A percentile compares a stretch with the other conserved stretches of the same genome.
Conservation (phyloP, 2,888 invertebrate genomes). For the Lasioglossum marginatum region DNA sequence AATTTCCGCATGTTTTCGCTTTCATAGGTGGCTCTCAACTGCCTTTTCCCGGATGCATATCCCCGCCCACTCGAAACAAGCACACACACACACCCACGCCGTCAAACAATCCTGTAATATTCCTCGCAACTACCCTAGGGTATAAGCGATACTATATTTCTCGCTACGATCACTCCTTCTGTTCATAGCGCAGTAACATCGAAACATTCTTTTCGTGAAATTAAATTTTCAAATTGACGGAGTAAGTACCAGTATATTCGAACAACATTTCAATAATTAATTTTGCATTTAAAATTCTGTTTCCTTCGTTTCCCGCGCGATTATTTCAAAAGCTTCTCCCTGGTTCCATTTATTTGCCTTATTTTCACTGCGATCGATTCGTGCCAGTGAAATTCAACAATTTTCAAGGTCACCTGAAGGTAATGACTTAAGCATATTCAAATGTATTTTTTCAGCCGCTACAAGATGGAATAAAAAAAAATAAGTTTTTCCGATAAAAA, state of each 20-base stretch:
- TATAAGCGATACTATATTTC: conserved; percentile 2
- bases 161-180: not conserved
- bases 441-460: too few relatives aligned
- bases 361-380: not conserved
- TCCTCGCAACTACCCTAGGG: not conserved
- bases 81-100: not conserved
- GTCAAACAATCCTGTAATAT: conserved; percentile 14
- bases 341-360: not conserved
- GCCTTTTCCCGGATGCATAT: not conserved
- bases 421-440: too few relatives aligned
- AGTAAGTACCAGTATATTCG: too few relatives aligned
- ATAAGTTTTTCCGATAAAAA: too few relatives aligned
- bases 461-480: too few relatives aligned
- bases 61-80: conserved; percentile 6
- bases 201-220: not conserved
- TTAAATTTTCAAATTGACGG: not conserved
- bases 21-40: not conserved
- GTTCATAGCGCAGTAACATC: not conserved
- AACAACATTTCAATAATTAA: not conserved
- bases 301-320: not conserved
- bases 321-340: not conserved
- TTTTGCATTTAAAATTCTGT: not conserved
- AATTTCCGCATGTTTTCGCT: conserved; percentile 7
- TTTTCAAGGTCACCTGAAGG: too few relatives aligned
- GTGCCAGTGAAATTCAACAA: not conserved